Evolutionary conservation across 2,888 invertebrate species (phyloP), one percentile per base, ranked within the genome.

Genomic region (Therioaphis trifolii): DNA sequence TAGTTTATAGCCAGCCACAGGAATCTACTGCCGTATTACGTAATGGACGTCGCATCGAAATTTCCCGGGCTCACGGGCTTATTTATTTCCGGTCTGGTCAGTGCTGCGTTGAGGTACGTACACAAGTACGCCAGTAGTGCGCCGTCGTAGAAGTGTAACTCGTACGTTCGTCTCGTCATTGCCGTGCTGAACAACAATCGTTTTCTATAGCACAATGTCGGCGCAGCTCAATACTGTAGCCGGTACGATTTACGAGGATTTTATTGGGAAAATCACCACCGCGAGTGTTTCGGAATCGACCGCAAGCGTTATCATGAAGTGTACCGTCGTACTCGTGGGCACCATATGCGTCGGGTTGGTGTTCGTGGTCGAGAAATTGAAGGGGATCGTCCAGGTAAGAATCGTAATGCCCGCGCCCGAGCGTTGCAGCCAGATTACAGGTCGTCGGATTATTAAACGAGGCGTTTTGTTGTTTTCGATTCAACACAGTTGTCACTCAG

Each of bases 181-280:
- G n/a, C n/a, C n/a, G n/a, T n/a, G n/a, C n/a, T n/a, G n/a, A n/a
- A n/a, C n/a, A n/a, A n/a, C n/a, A n/a, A n/a, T n/a, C n/a, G n/a
- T n/a, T n/a, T n/a, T n/a, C n/a, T n/a, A n/a, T n/a, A 94, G 94
- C 88, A 94, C 94, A 0, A 90, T 95, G 88, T 95, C 94, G 0
- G 95, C 95, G 18, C 94, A 94, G 0, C 89, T 95, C 0, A 95
- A 95, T 87, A 94, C 94, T 0, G 92, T 94, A 92, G 92, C 94
- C 2, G 94, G 94, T 18, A 94, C 95, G 0, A 93, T 94, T 61
- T 91, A 94, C 55, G 94, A 94, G 89, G 95, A 95, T 87, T 91
- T 95, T 87, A 92, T 94, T 87, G 93, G 93, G 86, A 94, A 94
- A 0, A 90, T 92, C 86, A 89, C 92, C 75, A 92, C 90, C 85